phyloP scores from a whole-genome alignment of 2,888 invertebrate species.

The Apamea sordens region DNA sequence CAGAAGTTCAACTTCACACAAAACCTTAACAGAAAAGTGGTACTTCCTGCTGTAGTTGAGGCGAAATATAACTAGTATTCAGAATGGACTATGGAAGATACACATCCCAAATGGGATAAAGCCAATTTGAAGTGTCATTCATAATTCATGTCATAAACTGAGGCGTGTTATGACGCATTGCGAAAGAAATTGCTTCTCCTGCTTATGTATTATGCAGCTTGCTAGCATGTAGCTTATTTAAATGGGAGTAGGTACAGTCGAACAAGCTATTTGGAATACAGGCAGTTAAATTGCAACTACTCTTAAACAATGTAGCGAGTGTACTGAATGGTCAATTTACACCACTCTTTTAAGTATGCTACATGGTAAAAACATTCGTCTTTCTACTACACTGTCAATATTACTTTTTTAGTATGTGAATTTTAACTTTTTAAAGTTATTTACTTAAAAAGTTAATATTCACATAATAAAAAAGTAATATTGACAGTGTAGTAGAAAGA shows the following conservation, averaged over 20 bases:
- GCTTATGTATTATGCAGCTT: not conserved
- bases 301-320: not conserved
- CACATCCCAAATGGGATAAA: not conserved
- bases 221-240: not conserved
- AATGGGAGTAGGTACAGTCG: not conserved
- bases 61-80: not conserved
- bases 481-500: not conserved
- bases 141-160: not conserved
- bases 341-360: not conserved
- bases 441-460: not conserved
- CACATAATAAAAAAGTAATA: not conserved
- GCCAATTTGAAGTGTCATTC: not conserved
- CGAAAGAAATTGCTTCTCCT: not conserved
- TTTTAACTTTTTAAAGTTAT: not conserved
- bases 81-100: not conserved
- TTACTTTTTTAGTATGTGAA: too few relatives aligned
- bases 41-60: too few relatives aligned
- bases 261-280: not conserved
- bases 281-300: not conserved
- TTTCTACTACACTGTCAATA: not conserved
- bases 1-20: slow-evolving; percentile 48
- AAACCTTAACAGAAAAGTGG: not conserved
- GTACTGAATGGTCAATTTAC: not conserved
- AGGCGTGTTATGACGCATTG: not conserved
- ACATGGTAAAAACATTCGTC: not conserved